Evolutionary conservation across 1,140 invertebrate species (phyloP), one percentile per base, ranked within the genome.

Genomic region (Drosophila sucinea): DNA sequence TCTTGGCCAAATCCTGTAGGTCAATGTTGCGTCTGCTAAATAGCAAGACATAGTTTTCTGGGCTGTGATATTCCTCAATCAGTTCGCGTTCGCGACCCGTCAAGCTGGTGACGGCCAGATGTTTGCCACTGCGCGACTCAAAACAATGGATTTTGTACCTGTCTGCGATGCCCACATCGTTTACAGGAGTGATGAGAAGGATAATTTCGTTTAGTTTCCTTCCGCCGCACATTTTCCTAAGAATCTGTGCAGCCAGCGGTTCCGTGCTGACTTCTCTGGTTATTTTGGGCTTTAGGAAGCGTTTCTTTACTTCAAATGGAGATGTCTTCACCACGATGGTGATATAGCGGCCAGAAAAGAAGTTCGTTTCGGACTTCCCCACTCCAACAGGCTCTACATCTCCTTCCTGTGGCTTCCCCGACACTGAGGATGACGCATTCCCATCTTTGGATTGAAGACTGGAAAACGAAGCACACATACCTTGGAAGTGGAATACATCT

Each of bases 31-130:
- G 38, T 5, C 30, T 32, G 8, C 61, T 47, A n/a, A 51, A 47
- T 32, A 63, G 1, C 8, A 63, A 1, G 1, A n/a, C 6, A 47
- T 17, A 63, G 17, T 63, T 63, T 10, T 23, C 5, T 1, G n/a
- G 2, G 30, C 3, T 33, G 4, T 63, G 44, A 54, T 8, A 17
- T 3, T 23, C 4, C 61, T 63, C 61, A 6, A 63, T 25, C 41
- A 51, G 4, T 6, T 44, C 61, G 1, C 44, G 44, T n/a, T 63
- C 61, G 1, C 8, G 29, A 1, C 3, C 25, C 5, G 8, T 63
- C 40, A 63, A 8, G n/a, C 44, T 30, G 2, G 61, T 63, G 2
- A 63, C 44, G 2, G 30, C 61, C 11, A 63, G 8, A 33, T 63
- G 61, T 29, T 1, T 29, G 5, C 33, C 3, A 1, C 1, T 63